Base-by-base conservation (phyloP, 2,113 vertebrate species). In the Chaetops frenatus region DNA sequence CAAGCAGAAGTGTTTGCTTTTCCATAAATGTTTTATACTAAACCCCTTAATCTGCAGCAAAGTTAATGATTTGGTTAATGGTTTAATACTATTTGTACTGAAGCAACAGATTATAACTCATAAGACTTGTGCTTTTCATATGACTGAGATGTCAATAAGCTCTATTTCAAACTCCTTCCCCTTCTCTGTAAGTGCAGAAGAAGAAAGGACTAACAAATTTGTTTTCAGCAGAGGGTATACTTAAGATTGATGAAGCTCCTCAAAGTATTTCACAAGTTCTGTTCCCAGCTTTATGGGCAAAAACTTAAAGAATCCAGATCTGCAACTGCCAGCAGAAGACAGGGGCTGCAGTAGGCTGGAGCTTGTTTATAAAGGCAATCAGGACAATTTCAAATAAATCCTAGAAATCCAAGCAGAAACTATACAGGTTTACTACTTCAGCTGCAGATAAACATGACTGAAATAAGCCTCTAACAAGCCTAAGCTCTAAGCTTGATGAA, bases 401-500 rank as follows among this genome's bases (percentile, higher is more conserved):
- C 42, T 73, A 66, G 21, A 81, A 90, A 62, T 71, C 54, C 42
- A 57, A 90, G 33, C 27, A 93, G 60, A 38, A 90, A 35, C 47
- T 23, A 16, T 4, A 42, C 1, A 3, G 61, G 44, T 90, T 83
- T 73, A 66, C 31, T 66, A 66, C 82, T 83, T 83, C 60, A 88
- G 64, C 86, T 54, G 62, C 50, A 83, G 42, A 74, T 77, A 92
- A 88, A 77, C 71, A 83, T 2, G 28, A 1, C 40, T 58, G 33
- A 88, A 93, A 73, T 72, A 93, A 95, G 70, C 72, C 35, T 67
- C 66, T 90, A 93, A 94, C 12, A 81, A 92, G 87, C 81, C 53
- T 87, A 89, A 84, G 7, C 58, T 35, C 58, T 29, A 86, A 82
- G 47, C 58, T 9, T 62, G 24, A 47, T 77, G 45, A 80, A 51